Percentiles rank a stretch among this genome's conserved stretches.
These are phyloP conservation scores for Prionace glauca DNA, from an alignment of 2,797 vertebrate genomes.

Conservation along the genomic window DNA sequence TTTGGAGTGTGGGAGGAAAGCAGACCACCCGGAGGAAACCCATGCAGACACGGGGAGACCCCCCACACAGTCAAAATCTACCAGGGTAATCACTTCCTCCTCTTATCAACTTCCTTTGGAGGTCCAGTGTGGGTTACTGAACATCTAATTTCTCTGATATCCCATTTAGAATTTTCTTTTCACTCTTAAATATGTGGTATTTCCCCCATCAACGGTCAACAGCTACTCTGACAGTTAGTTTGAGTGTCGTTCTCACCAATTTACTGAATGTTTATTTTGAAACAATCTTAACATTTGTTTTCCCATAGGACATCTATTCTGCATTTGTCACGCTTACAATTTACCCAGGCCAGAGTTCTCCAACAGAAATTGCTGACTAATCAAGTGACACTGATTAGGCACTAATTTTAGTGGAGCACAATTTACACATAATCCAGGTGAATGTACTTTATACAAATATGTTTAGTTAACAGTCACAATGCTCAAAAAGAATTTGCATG, in stretches of 20 bases:
- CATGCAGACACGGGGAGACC: no score
- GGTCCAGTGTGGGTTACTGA: neutral
- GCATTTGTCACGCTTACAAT: neutral
- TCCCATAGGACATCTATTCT: neutral
- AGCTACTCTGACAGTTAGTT: neutral
- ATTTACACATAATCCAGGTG: neutral
- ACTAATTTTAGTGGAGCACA: neutral
- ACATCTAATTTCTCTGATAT: neutral
- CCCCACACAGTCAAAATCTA: neutral
- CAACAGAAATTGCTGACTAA: neutral
- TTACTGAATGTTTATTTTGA: neutral
- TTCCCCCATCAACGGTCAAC: neutral
- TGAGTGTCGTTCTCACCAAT: neutral
- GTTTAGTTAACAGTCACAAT: neutral
- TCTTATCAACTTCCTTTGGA: neutral
- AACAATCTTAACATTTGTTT: neutral
- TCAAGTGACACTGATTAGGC: neutral
- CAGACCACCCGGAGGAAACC: no score
- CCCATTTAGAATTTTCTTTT: neutral
- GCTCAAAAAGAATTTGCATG: no score
- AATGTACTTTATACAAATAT: neutral
- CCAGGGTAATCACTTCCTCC: neutral
- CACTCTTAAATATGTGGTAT: neutral
- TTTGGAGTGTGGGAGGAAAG: no score
- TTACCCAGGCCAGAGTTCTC: neutral